Evolutionary conservation across 2,113 vertebrate genomes (phyloP).

Genomic region (Trogon surrucura): DNA sequence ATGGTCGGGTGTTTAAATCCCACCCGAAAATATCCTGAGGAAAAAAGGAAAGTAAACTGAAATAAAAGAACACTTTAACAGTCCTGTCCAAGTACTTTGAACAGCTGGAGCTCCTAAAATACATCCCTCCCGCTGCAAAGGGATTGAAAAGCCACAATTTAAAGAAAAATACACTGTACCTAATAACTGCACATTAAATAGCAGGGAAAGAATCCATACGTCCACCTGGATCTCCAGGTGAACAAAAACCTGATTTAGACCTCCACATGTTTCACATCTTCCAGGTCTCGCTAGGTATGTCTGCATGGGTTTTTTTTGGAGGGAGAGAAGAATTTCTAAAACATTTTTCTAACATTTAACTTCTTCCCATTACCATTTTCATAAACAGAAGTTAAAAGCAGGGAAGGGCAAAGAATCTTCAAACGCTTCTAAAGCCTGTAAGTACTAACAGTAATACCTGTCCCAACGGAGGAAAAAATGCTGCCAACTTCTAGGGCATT

Average conservation of each 20-base stretch:
- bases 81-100: not conserved
- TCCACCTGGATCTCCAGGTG: not conserved
- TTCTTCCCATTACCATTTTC: conserved; percentile 3
- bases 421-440: not conserved
- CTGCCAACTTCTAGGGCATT: not conserved
- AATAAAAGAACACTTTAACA: not conserved
- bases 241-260: conserved; percentile 27
- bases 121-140: not conserved
- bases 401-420: not conserved
- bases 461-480: not conserved
- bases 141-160: conserved; percentile 12
- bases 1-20: not conserved
- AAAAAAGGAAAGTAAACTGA: not conserved
- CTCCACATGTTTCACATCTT: not conserved
- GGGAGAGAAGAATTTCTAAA: not conserved
- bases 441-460: not conserved
- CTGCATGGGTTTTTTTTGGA: not conserved
- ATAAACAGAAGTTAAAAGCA: conserved; percentile 7
- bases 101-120: conserved; percentile 29
- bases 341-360: conserved; percentile 19
- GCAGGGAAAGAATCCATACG: not conserved
- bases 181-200: not conserved
- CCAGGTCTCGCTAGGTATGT: not conserved
- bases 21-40: conserved; percentile 27
- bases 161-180: conserved; percentile 40